These are phyloP conservation scores for Pangasius macronema DNA, from an alignment of 2,797 vertebrate species.

Conservation along the genomic window DNA sequence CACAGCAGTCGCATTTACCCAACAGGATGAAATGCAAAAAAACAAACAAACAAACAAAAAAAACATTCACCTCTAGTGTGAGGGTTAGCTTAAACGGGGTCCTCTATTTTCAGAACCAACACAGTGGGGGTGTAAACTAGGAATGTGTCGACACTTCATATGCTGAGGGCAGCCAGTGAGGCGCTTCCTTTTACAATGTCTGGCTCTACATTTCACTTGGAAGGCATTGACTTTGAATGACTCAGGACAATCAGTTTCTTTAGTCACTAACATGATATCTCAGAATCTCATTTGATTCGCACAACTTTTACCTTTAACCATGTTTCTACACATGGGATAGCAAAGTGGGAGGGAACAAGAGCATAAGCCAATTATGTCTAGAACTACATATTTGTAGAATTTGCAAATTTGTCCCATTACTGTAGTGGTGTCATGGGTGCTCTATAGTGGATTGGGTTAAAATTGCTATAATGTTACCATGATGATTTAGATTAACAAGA, in stretches of 20 bases:
- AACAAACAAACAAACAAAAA: conserved; percentile 36
- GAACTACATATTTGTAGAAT: not conserved
- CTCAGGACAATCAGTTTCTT: conserved; percentile 23
- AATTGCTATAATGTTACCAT: not conserved
- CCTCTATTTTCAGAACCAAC: conserved; percentile 67
- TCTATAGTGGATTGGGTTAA: not conserved
- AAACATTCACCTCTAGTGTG: conserved; percentile 68
- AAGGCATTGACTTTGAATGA: conserved; percentile 29
- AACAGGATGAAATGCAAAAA: conserved; percentile 62
- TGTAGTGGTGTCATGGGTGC: not conserved
- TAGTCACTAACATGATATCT: conserved; percentile 34
- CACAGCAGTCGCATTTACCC: conserved; percentile 54
- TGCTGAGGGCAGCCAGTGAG: conserved; percentile 33
- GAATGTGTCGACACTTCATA: conserved; percentile 64
- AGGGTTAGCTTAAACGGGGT: conserved; percentile 54
- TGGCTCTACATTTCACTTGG: conserved; percentile 5
- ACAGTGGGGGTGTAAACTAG: conserved; percentile 61
- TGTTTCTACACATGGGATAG: not conserved
- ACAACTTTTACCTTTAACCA: not conserved
- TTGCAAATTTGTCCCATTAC: not conserved
- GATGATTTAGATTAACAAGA: not conserved
- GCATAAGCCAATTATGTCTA: not conserved
- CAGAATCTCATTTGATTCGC: conserved; percentile 12
- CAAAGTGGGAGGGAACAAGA: not conserved
- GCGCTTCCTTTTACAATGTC: conserved; percentile 33